Evolutionary conservation across 2,797 vertebrate species (phyloP).

Genomic region (Takifugu ocellatus): DNA sequence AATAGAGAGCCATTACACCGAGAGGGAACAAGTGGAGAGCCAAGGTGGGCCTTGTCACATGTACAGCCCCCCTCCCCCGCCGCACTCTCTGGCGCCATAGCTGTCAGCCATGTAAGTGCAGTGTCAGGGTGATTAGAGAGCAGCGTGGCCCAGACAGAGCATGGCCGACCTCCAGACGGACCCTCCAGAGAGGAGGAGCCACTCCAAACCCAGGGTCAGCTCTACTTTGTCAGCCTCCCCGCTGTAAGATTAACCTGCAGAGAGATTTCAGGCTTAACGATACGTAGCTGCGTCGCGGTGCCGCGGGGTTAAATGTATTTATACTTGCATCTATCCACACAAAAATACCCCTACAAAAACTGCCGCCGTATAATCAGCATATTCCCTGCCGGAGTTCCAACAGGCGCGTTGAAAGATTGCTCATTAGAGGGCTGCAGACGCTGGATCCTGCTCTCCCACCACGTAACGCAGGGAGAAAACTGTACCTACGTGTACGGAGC

Average conservation of each 20-base stretch:
- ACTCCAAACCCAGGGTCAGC: conserved; percentile 62
- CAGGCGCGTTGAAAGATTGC: conserved; percentile 59
- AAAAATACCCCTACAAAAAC: conserved; percentile 21
- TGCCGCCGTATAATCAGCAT: conserved; percentile 40
- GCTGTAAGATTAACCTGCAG: conserved; percentile 31
- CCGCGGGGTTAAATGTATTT: conserved; percentile 18
- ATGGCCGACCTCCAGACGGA: conserved; percentile 56
- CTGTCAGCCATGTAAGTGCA: conserved; percentile 69
- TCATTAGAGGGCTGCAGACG: conserved; percentile 63
- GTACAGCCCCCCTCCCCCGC: conserved; percentile 32
- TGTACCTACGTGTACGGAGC: conserved; percentile 53
- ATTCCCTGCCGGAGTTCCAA: conserved; percentile 24
- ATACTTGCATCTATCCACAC: not conserved
- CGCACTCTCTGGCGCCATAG: conserved; percentile 48
- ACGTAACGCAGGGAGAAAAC: conserved; percentile 36
- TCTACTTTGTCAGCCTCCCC: conserved; percentile 49
- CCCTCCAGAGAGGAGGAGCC: conserved; percentile 53
- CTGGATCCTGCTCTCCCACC: conserved; percentile 33
- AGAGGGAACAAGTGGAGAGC: conserved; percentile 64
- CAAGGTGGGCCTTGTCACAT: conserved; percentile 63
- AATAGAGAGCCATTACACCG: conserved; percentile 65
- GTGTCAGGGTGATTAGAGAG: conserved; percentile 72
- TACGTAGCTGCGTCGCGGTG: conserved; percentile 29
- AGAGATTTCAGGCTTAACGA: conserved; percentile 24
- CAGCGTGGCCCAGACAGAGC: conserved; percentile 57